phyloP scores from a whole-genome alignment of 2,797 vertebrate species.

The Anolis apletophallus region DNA sequence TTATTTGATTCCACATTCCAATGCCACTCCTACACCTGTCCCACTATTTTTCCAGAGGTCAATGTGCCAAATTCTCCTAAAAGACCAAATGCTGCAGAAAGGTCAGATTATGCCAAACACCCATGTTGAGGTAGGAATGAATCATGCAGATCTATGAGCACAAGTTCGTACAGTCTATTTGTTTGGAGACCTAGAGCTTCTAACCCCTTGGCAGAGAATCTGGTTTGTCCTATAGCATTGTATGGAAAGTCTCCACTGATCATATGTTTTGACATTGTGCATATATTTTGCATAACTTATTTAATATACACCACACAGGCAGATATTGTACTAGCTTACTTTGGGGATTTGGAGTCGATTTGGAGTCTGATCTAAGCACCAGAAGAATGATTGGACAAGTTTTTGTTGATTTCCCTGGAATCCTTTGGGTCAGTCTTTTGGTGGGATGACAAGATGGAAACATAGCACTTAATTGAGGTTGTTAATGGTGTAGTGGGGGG shows the following conservation, averaged over 20 bases:
- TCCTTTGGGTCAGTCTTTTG: constrained; percentile 10
- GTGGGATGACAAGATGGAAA: background rate
- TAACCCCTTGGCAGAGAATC: background rate
- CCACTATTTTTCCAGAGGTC: no score
- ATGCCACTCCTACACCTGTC: background rate
- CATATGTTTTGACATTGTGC: constrained; percentile 15
- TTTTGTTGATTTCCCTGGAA: constrained; percentile 17
- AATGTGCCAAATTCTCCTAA: background rate
- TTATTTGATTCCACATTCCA: background rate
- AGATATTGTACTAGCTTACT: background rate
- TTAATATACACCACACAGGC: constrained; percentile 7
- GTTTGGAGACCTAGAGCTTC: background rate
- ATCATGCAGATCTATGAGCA: background rate
- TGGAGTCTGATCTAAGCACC: background rate
- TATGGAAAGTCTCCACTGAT: background rate
- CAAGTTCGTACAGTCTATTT: background rate
- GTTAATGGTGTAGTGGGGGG: background rate
- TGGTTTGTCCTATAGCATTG: background rate
- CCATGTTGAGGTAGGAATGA: background rate
- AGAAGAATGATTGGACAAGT: constrained; percentile 4
- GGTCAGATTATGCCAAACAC: background rate
- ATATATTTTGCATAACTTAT: constrained; percentile 11
- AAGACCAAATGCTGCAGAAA: background rate
- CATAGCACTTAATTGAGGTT: constrained; percentile 25
- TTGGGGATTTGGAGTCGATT: constrained; percentile 6